Percentiles rank a stretch among this genome's conserved stretches.
Conservation (phyloP, 2,888 invertebrate species). For the Quadroppia sp. region DNA sequence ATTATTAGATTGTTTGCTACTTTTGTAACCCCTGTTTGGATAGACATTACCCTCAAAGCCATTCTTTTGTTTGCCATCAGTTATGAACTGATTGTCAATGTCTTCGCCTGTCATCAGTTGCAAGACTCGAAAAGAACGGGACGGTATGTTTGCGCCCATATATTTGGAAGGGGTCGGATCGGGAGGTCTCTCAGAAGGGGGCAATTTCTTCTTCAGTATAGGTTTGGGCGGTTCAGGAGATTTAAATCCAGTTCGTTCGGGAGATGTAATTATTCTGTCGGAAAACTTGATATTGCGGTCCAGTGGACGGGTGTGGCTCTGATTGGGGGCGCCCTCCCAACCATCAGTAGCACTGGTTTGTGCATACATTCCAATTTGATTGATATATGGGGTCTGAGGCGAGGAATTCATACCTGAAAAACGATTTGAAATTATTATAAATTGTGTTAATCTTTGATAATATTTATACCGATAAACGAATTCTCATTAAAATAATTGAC, state of each 20-base stretch:
- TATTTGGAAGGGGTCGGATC: constrained; percentile 49
- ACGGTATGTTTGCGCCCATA: constrained; percentile 70
- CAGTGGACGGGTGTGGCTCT: neutral
- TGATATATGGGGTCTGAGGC: constrained; percentile 7
- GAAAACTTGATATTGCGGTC: neutral
- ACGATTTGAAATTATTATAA: neutral
- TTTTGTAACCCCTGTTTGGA: neutral
- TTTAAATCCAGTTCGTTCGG: constrained; percentile 1
- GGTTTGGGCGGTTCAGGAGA: constrained; percentile 12
- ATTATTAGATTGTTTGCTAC: constrained; percentile 11
- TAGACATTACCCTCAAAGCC: neutral
- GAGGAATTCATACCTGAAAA: neutral
- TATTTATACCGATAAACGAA: neutral
- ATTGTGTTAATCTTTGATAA: neutral
- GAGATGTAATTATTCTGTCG: neutral
- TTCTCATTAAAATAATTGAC: neutral
- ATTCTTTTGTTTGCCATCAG: neutral
- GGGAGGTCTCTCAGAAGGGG: constrained; percentile 45
- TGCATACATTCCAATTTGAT: constrained; percentile 23
- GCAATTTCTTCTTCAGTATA: constrained; percentile 42
- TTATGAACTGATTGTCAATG: constrained; percentile 34
- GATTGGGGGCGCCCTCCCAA: neutral
- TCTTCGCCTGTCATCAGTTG: constrained; percentile 66
- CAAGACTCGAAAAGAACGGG: constrained; percentile 71
- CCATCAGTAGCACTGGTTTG: constrained; percentile 1